Evolutionary conservation across 1,140 invertebrate species (phyloP).

Genomic region (Papilio machaon): DNA sequence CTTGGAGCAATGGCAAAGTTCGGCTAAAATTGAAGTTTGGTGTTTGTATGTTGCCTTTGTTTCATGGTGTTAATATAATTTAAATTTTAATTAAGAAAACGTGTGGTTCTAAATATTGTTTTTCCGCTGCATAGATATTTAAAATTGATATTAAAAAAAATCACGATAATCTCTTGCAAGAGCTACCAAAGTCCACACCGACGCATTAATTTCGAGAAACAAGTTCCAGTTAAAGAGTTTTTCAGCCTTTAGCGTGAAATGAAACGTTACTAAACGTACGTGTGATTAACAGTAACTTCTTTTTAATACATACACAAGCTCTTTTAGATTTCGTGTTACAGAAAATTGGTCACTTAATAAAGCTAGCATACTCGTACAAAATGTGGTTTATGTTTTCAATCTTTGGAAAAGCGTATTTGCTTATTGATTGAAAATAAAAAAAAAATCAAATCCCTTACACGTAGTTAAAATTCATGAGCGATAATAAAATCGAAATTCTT

Average conservation of each 20-base stretch:
- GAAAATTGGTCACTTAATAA: not conserved
- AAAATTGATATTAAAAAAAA: not conserved
- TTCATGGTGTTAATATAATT: not conserved
- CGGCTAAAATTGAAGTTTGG: not conserved
- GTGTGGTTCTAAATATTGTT: not conserved
- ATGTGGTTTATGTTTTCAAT: not conserved
- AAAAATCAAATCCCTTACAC: not conserved
- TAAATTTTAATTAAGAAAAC: not conserved
- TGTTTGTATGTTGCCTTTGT: not conserved
- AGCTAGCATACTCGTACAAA: not conserved
- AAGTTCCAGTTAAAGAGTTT: not conserved
- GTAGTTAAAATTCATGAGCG: constrained; percentile 11
- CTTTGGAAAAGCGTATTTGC: not conserved
- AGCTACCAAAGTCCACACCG: not conserved
- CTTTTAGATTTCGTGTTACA: not conserved
- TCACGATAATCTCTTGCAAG: not conserved
- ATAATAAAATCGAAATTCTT: constrained; percentile 16
- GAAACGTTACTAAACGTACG: not conserved
- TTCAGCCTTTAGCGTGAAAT: not conserved
- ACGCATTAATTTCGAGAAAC: not conserved
- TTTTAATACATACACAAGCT: not conserved
- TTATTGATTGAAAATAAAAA: not conserved
- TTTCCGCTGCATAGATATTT: not conserved
- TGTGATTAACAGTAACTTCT: not conserved
- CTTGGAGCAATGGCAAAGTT: not conserved